Base-by-base conservation (phyloP, 2,797 vertebrate species). In the Syngnathus acus region DNA sequence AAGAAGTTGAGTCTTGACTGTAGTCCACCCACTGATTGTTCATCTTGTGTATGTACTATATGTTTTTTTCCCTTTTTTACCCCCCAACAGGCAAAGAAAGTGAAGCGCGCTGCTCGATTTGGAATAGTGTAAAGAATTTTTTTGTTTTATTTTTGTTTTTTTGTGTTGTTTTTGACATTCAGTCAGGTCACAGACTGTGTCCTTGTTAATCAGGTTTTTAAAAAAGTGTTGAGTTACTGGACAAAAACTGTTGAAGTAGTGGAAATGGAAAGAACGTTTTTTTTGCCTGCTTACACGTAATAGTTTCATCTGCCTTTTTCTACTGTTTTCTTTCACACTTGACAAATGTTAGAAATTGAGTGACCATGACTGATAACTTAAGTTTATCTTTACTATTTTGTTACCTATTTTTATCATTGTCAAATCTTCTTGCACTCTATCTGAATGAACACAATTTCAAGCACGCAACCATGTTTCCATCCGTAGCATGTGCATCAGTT, bases 81-180 rank as follows among this genome's bases (percentile, higher is more conserved):
- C 32, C 32, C 32, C 32, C 32, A 21, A 17, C 83, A 91, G 90
- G 89, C 87, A 21, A 91, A 91, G 82, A 91, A 91, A 71, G 13
- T 83, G 82, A 91, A 91, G 73, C 87, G 90, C 0, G 87, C 87
- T 4, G 89, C 90, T 74, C 72, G 90, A 81, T 91, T 91, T 76
- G 89, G 88, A 72, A 90, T 81, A 50, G 83, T 81, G 71, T 91
- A 86, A 88, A 77, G 67, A 77, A 65, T n/a, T 39, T 80, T 69
- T 39, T 51, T 9, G 42, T 40, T 10, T 39, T 62, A 16, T 66
- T 70, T 47, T 65, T 65, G 78, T 79, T 82, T 72, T 64, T 72
- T 78, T 23, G 14, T 61, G 21, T 11, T 61, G 7, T 62, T 62
- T 62, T 8, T 23, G 11, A 26, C 45, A 43, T 45, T 45, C 39